Evolutionary conservation across 2,888 invertebrate genomes (phyloP).

Genomic region (Atethmia centrago): DNA sequence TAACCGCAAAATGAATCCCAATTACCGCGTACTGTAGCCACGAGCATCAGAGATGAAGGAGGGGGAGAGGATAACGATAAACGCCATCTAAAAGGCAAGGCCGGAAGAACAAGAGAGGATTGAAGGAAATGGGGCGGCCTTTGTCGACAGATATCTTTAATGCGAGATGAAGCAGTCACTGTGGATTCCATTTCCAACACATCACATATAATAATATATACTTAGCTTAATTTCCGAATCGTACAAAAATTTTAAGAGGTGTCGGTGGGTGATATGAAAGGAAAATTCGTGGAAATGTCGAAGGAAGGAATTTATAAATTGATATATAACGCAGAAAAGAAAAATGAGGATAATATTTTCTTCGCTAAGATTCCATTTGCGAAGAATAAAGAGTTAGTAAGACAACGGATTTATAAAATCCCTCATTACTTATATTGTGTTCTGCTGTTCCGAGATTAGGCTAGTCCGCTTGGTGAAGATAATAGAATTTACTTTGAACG

Average conservation of each 20-base stretch:
- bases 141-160: constrained; percentile 50
- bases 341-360: constrained; percentile 4
- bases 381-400: neutral
- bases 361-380: constrained; percentile 6
- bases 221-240: constrained; percentile 3
- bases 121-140: constrained; percentile 54
- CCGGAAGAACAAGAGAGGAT: constrained; percentile 52
- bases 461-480: neutral
- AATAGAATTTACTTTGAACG: neutral
- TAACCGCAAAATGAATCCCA: constrained; percentile 43
- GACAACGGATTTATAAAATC: constrained; percentile 18
- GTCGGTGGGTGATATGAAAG: neutral
- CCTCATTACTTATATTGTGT: neutral
- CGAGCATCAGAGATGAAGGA: constrained; percentile 3
- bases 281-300: constrained; percentile 7
- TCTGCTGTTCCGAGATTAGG: neutral
- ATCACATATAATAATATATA: neutral
- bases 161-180: constrained; percentile 17
- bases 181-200: constrained; percentile 16
- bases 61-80: constrained; percentile 18
- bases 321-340: constrained; percentile 8
- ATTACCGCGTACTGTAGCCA: constrained; percentile 44
- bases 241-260: constrained; percentile 16
- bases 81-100: constrained; percentile 39
- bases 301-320: constrained; percentile 23